phyloP scores from a whole-genome alignment of 2,113 vertebrate genomes.

The Dipodomys merriami region DNA sequence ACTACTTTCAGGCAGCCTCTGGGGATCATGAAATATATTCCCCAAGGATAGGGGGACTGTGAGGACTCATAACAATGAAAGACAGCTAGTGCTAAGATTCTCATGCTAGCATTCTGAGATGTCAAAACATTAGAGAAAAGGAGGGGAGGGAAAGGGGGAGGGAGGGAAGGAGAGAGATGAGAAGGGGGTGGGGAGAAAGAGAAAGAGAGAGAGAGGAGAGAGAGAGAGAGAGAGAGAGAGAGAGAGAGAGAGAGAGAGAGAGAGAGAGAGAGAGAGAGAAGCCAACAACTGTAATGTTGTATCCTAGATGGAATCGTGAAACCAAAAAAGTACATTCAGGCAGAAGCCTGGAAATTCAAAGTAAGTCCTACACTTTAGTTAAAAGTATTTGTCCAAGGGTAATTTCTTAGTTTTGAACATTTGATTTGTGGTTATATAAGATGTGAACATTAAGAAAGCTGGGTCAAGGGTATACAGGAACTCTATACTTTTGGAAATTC shows the following conservation, averaged over 20 bases:
- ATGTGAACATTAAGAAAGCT: background rate
- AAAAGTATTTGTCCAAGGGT: background rate
- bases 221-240: too few species aligned
- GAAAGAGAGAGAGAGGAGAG: too few species aligned
- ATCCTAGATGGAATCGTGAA: background rate
- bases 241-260: too few species aligned
- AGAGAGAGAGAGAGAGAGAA: too few species aligned
- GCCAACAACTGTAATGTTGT: background rate
- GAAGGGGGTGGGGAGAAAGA: too few species aligned
- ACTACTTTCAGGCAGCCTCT: background rate
- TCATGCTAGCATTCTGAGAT: background rate
- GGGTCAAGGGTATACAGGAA: background rate
- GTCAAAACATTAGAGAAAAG: background rate
- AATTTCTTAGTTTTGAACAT: slow-evolving; percentile 20
- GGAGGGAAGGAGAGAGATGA: background rate
- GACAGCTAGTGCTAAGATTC: background rate
- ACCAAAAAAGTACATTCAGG: background rate
- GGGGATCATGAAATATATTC: background rate
- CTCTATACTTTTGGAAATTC: slow-evolving; percentile 16
- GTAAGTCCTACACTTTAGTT: background rate
- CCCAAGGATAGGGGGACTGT: too few species aligned
- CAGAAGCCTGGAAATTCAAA: background rate
- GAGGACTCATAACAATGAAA: background rate
- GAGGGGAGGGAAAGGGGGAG: background rate
- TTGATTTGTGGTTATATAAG: background rate